Base-by-base conservation (phyloP, 2,797 vertebrate genomes). In the Serranus cabrilla region DNA sequence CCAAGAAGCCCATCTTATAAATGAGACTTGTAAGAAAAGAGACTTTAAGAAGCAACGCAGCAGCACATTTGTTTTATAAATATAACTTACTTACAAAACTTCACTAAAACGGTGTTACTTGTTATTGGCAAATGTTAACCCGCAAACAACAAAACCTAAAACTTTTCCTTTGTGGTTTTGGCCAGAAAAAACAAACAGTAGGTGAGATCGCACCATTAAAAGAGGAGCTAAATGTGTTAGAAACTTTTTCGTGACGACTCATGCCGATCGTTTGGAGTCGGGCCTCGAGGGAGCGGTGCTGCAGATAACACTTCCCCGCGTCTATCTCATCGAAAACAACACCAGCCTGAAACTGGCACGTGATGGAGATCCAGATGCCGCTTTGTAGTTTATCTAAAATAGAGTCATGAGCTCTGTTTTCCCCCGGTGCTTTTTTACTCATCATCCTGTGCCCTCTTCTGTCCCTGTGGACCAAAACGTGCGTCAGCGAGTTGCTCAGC, bases 401-500 rank as follows among this genome's bases (percentile, higher is more conserved):
- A 67, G 16, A 83, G 75, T 78, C 80, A 57, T 71, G 74, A 66
- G 52, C 76, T 23, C 46, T 37, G 39, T 67, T 76, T 58, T 79
- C 74, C 88, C 71, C 46, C 4, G 62, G 69, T 77, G 79, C 46
- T 8, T 72, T 85, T 80, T 80, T 50, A 50, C 71, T 83, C 64
- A 47, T 91, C 82, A 75, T 86, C 71, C 65, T 64, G 74, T 74
- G 88, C 68, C 82, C 88, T 81, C 54, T 50, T 72, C 64, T 4
- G 23, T 91, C 91, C 83, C 92, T 0, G 59, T 23, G 86, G 86
- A 88, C 27, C n/a, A 11, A 65, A 58, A 75, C 14, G 51, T 91
- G 88, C 85, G 87, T 92, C 94, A 93, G 76, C 79, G 27, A 82
- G 90, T 86, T 90, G 87, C 91, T 77, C 67, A 46, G 91, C 11